phyloP scores from a whole-genome alignment of 2,888 invertebrate genomes.

The Phorcus lineatus region DNA sequence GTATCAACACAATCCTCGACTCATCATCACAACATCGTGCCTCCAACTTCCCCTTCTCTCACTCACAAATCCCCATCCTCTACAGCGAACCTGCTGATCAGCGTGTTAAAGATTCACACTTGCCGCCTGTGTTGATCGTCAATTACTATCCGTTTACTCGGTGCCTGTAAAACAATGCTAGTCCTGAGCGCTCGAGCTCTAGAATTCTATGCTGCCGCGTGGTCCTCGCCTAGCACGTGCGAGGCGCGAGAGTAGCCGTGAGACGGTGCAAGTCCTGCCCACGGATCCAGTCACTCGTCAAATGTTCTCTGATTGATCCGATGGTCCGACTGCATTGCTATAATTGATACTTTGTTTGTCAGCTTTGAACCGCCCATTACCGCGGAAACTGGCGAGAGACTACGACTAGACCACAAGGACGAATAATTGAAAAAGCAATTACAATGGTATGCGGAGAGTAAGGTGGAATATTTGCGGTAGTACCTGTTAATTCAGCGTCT shows the following conservation, averaged over 20 bases:
- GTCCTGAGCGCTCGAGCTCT: not conserved
- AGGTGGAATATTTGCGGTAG: not conserved
- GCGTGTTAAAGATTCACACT: not conserved
- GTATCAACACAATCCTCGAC: not conserved
- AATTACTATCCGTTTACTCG: not conserved
- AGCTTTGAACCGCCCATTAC: slow-evolving; percentile 7
- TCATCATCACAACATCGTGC: not conserved
- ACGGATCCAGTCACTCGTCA: slow-evolving; percentile 8
- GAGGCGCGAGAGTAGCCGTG: not conserved
- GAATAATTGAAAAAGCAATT: slow-evolving; percentile 8
- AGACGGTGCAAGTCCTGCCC: not conserved
- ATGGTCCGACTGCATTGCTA: slow-evolving; percentile 4
- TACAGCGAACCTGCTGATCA: not conserved
- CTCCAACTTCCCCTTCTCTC: not conserved
- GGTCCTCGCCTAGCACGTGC: slow-evolving; percentile 2
- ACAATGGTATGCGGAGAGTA: not conserved
- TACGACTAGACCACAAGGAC: not conserved
- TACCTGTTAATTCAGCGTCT: not conserved
- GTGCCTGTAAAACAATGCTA: not conserved
- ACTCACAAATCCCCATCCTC: not conserved
- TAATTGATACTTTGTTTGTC: slow-evolving; percentile 15
- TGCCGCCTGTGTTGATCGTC: not conserved
- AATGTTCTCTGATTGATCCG: not conserved
- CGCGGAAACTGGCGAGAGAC: not conserved
- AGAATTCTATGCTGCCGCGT: not conserved